phyloP scores from a whole-genome alignment of 2,113 vertebrate genomes.

The Brachionichthys hirsutus region DNA sequence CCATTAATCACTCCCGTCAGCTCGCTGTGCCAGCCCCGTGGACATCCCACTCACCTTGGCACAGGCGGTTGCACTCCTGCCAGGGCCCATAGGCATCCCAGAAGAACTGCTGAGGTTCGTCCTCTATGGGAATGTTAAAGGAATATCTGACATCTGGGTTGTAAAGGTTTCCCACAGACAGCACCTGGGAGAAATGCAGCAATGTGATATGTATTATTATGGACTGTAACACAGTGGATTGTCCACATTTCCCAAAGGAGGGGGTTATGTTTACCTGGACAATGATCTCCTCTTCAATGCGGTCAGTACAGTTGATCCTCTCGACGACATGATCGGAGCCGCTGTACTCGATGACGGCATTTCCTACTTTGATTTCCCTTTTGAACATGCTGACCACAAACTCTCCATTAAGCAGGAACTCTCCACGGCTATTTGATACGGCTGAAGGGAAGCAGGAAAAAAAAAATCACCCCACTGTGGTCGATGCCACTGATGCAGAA shows the following conservation, averaged over 20 bases:
- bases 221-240: too few species aligned
- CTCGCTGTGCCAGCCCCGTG: slow-evolving; percentile 34
- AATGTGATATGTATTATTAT: background rate
- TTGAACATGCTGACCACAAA: slow-evolving; percentile 99
- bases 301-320: slow-evolving; percentile 95
- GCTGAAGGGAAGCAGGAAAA: slow-evolving; percentile 74
- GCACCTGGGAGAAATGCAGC: slow-evolving; percentile 76
- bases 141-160: slow-evolving; percentile 95
- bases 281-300: slow-evolving; percentile 90
- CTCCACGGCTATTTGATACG: slow-evolving; percentile 89
- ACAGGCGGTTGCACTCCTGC: slow-evolving; percentile 92
- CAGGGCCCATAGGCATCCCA: slow-evolving; percentile 95
- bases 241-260: background rate
- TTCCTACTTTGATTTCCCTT: slow-evolving; percentile 95
- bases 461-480: background rate
- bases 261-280: slow-evolving; percentile 83
- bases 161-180: slow-evolving; percentile 95
- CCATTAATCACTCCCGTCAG: slow-evolving; percentile 42
- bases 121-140: slow-evolving; percentile 96
- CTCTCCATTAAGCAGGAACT: slow-evolving; percentile 96
- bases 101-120: slow-evolving; percentile 91
- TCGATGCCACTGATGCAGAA: slow-evolving; percentile 10
- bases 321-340: slow-evolving; percentile 91
- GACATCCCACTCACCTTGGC: slow-evolving; percentile 88
- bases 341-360: slow-evolving; percentile 93